These are phyloP conservation scores for Frankliniella intonsa DNA, from an alignment of 2,888 invertebrate genomes.

Conservation along the genomic window DNA sequence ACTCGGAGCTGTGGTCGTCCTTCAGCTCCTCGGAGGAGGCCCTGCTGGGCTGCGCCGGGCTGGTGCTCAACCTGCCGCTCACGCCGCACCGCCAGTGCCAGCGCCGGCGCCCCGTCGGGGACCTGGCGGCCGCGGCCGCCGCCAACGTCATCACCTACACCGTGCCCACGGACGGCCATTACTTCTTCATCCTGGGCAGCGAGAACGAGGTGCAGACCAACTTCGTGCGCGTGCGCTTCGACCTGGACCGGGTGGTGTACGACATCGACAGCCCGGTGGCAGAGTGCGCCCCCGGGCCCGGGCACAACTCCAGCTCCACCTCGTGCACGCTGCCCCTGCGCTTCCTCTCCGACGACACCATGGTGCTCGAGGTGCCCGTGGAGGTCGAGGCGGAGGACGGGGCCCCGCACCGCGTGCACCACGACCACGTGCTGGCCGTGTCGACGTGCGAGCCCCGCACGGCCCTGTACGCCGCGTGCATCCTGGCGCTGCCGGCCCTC, in stretches of 20 bases:
- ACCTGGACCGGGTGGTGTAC: constrained; percentile 65
- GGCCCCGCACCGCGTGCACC: constrained; percentile 52
- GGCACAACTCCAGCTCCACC: constrained; percentile 52
- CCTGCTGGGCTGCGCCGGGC: constrained; percentile 65
- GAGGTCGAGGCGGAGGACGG: constrained; percentile 60
- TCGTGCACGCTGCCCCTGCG: constrained; percentile 61
- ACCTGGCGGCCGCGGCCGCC: constrained; percentile 51
- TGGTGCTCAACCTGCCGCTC: constrained; percentile 66
- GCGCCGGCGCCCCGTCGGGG: constrained; percentile 45
- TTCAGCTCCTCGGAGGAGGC: constrained; percentile 77
- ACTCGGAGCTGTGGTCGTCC: constrained; percentile 76
- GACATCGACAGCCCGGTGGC: constrained; percentile 59
- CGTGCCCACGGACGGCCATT: constrained; percentile 70
- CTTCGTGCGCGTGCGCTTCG: constrained; percentile 63
- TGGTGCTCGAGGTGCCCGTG: constrained; percentile 64
- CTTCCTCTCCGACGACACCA: constrained; percentile 65
- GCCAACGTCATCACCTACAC: constrained; percentile 65
- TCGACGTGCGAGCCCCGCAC: constrained; percentile 72
- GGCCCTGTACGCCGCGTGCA: constrained; percentile 62
- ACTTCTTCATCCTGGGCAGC: constrained; percentile 77
- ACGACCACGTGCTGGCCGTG: constrained; percentile 67
- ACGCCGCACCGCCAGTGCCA: constrained; percentile 59
- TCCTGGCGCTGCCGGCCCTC: constrained; percentile 65
- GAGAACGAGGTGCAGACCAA: constrained; percentile 72
- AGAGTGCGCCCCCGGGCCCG: constrained; percentile 48